Conservation (phyloP, 2,797 vertebrate species). For the Coilia nasus region DNA sequence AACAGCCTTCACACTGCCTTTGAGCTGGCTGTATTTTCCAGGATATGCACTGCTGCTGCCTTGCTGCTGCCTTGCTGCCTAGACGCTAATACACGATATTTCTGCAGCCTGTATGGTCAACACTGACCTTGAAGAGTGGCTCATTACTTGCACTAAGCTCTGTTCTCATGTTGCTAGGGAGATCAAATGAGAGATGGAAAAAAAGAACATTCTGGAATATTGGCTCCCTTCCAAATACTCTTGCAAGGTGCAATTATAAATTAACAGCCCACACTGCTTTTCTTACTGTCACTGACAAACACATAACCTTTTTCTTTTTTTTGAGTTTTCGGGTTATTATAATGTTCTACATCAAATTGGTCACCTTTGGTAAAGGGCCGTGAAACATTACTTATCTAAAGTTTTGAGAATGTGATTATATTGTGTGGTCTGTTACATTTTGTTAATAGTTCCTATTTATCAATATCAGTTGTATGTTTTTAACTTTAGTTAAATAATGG, state of each 20-base stretch:
- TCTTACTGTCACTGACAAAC: not conserved
- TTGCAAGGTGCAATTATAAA: not conserved
- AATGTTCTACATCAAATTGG: too few relatives aligned
- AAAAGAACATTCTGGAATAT: not conserved
- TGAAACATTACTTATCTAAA: not conserved
- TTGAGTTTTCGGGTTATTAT: too few relatives aligned
- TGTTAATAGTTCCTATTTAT: not conserved
- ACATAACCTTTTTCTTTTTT: not conserved
- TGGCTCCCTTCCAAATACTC: not conserved
- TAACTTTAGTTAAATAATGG: too few relatives aligned
- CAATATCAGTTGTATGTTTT: not conserved
- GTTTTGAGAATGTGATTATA: not conserved
- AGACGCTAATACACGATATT: slow-evolving; percentile 51
- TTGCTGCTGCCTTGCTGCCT: not conserved
- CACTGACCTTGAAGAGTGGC: slow-evolving; percentile 51
- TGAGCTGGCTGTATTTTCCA: slow-evolving; percentile 72
- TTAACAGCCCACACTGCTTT: not conserved
- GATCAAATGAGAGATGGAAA: not conserved
- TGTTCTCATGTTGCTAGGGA: slow-evolving; percentile 50
- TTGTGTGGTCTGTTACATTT: not conserved
- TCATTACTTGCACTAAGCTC: slow-evolving; percentile 43
- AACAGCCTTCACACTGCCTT: not conserved
- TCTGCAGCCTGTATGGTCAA: slow-evolving; percentile 49
- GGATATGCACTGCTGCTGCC: slow-evolving; percentile 44
- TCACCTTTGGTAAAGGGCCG: too few relatives aligned